phyloP scores from a whole-genome alignment of 2,113 vertebrate species.

The Myotis davidii region DNA sequence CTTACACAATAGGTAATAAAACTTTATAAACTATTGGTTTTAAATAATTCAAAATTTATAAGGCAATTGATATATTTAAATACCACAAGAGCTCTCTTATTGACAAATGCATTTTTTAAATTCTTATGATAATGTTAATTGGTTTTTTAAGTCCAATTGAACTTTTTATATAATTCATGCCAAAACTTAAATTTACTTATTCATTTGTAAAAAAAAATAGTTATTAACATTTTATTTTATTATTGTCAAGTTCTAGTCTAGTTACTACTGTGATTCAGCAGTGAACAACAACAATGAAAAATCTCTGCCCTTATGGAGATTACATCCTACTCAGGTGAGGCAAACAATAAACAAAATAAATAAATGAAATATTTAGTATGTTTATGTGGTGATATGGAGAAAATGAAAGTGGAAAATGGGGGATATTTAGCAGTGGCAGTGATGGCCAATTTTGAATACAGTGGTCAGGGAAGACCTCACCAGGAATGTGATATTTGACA shows the following conservation, averaged over 20 bases:
- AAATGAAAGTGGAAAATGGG: neutral
- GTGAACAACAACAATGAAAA: neutral
- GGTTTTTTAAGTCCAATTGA: neutral
- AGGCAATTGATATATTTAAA: neutral
- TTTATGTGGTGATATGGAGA: neutral
- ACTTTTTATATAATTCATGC: neutral
- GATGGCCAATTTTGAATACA: neutral
- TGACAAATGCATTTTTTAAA: neutral
- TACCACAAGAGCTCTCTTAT: neutral
- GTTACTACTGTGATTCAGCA: neutral
- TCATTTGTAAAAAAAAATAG: neutral
- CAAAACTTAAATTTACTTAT: neutral
- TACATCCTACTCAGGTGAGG: neutral
- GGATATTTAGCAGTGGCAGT: neutral
- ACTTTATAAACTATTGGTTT: constrained; percentile 9
- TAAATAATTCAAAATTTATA: neutral
- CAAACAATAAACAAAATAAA: neutral
- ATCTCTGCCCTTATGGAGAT: neutral
- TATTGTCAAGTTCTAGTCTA: neutral
- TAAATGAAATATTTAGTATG: neutral
- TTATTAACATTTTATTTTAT: neutral
- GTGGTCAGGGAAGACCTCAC: neutral
- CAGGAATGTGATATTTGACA: neutral
- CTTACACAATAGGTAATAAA: neutral
- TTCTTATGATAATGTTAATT: neutral